Evolutionary conservation across 1,140 invertebrate genomes (phyloP).

Genomic region (Drosophila bocki): DNA sequence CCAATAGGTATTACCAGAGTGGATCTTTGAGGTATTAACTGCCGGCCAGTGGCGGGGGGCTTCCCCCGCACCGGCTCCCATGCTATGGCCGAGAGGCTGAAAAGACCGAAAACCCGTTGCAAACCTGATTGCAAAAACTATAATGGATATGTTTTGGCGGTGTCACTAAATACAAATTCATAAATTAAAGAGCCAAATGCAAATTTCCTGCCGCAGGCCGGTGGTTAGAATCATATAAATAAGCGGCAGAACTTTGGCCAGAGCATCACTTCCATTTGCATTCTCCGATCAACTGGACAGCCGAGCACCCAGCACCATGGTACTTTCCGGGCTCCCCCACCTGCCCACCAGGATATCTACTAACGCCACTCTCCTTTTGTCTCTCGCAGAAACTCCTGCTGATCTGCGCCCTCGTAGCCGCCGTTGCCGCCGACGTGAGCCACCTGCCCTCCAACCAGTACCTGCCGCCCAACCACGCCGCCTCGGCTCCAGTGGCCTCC

Average conservation of each 20-base stretch:
- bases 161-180: constrained; percentile 75
- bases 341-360: constrained; percentile 25
- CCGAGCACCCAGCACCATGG: constrained; percentile 74
- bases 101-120: constrained; percentile 57
- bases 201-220: constrained; percentile 59
- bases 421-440: constrained; percentile 75
- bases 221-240: constrained; percentile 81
- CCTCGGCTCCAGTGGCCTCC: constrained; percentile 53
- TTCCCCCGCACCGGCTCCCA: neutral
- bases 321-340: constrained; percentile 38
- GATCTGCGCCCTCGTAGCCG: constrained; percentile 74
- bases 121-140: constrained; percentile 80
- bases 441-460: constrained; percentile 75
- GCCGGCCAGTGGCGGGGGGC: constrained; percentile 7
- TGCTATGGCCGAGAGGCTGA: constrained; percentile 11
- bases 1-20: constrained; percentile 29
- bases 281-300: constrained; percentile 73
- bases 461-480: constrained; percentile 58
- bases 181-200: constrained; percentile 78
- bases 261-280: constrained; percentile 79
- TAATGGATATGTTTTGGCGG: constrained; percentile 73
- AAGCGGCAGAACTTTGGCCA: constrained; percentile 50
- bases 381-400: constrained; percentile 71
- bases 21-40: constrained; percentile 32
- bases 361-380: constrained; percentile 1